A percentile compares a stretch with the other conserved stretches of the same genome.
Conservation (phyloP, 2,113 vertebrate genomes). For the Halcyon senegalensis region DNA sequence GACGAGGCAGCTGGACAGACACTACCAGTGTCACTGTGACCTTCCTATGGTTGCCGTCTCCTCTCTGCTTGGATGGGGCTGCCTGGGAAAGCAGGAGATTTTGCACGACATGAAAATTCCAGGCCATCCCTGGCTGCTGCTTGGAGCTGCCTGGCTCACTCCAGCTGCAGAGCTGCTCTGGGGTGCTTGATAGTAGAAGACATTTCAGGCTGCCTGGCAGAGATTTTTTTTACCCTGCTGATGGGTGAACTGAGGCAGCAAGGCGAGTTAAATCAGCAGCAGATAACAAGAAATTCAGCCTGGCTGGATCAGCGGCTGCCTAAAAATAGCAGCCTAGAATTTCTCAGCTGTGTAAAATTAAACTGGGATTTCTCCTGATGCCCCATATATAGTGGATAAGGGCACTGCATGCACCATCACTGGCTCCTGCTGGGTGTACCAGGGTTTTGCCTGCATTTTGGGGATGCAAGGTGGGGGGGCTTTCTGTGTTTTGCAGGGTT, state of each 20-base stretch:
- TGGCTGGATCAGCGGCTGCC: neutral
- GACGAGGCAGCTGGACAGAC: neutral
- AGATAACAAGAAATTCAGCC: neutral
- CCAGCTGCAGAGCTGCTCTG: neutral
- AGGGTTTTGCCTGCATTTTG: neutral
- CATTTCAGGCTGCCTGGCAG: fast-evolving
- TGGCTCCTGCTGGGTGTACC: neutral
- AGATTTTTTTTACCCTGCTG: neutral
- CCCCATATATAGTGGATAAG: constrained; percentile 5
- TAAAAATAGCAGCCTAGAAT: constrained; percentile 55
- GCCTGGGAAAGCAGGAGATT: neutral
- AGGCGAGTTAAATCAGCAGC: neutral
- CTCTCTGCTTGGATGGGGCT: neutral
- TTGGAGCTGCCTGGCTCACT: neutral
- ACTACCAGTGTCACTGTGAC: neutral
- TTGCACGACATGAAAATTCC: neutral
- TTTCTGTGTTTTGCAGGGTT: neutral
- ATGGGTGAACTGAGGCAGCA: neutral
- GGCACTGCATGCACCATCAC: fast-evolving
- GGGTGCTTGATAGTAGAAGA: neutral
- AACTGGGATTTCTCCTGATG: neutral
- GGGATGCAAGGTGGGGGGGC: neutral
- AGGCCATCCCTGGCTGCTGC: neutral
- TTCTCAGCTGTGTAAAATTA: constrained; percentile 7
- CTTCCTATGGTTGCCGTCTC: fast-evolving